Base-by-base conservation (phyloP, 2,888 invertebrate species). In the Brachynemurus nebulosus region DNA sequence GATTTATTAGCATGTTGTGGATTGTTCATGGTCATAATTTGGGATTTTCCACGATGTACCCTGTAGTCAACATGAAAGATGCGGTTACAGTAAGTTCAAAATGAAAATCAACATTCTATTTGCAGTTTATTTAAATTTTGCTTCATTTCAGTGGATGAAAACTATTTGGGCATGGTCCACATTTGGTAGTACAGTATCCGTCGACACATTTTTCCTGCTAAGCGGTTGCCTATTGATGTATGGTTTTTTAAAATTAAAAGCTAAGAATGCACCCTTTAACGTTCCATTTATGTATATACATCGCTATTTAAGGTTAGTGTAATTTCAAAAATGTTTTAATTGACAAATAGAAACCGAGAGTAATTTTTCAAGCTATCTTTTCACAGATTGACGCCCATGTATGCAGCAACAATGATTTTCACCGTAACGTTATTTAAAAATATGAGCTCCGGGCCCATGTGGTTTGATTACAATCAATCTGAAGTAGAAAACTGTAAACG, bases 161-260 rank as follows among this genome's bases (percentile, higher is more conserved):
- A n/a, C n/a, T n/a, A n/a, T n/a, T n/a, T 30, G 30, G 30, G 5
- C 30, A 4, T 30, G 30, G 30, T 11, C 14, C 11, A 50, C 56
- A 35, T 52, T 66, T 58, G 52, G 71, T 57, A 72, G 62, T 51
- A 51, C 72, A 0, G 62, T 73, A 7, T 66, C 72, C 1, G 78
- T 78, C 1, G 79, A 79, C 47, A 74, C 77, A 0, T 79, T 79
- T 57, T 76, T 79, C 54, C 58, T 73, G 16, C 57, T 78, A 51
- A 74, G 76, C 51, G 78, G 78, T 4, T 57, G 78, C 33, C 58
- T 79, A 1, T 67, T 70, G 45, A 65, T 71, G 2, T 71, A 68
- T 45, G 49, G 60, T 2, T 60, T 62, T 46, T 47, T 67, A 5
- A 62, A 59, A 49, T 51, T 55, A 37, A 55, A 54, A 47, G 49